Evolutionary conservation across 2,888 invertebrate genomes (phyloP), one percentile per base, ranked within the genome.

Genomic region (Dicranocentrus wangi): DNA sequence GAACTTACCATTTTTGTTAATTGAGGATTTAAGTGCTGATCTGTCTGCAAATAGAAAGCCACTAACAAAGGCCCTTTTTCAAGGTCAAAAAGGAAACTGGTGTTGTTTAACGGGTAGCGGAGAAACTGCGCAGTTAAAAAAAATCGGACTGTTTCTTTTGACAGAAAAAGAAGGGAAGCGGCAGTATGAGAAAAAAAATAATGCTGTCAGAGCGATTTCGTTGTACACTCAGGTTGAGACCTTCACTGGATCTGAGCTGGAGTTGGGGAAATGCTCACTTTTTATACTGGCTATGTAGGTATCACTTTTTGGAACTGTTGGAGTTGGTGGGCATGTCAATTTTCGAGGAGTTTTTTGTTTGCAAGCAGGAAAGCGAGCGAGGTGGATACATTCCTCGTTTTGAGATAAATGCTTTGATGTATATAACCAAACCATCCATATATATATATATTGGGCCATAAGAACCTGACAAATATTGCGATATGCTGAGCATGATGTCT

Each of bases 161-260:
- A 71, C 71, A 71, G 61, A 60, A 61, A 72, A 19, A 53, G 1
- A n/a, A n/a, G n/a, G n/a, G n/a, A n/a, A n/a, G n/a, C n/a, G n/a
- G n/a, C n/a, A n/a, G n/a, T n/a, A n/a, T n/a, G n/a, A n/a, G n/a
- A n/a, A n/a, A n/a, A n/a, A n/a, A n/a, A n/a, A n/a, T n/a, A n/a
- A n/a, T n/a, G n/a, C n/a, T n/a, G n/a, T n/a, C n/a, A n/a, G n/a
- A n/a, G n/a, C n/a, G n/a, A n/a, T n/a, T n/a, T 47, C 21, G 5
- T 13, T 21, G 19, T 58, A 25, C 66, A 58, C 75, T 55, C 39
- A 13, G 73, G 17, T 75, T 58, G 58, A 75, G 68, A 66, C 66
- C 66, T 75, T 66, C 66, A 58, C 66, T 66, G 66, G 75, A 75
- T 75, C 75, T 75, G 75, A 55, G 68, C 75, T 75, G 75, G 75